phyloP scores from a whole-genome alignment of 2,888 invertebrate species.

The Diplazon laetatorius region DNA sequence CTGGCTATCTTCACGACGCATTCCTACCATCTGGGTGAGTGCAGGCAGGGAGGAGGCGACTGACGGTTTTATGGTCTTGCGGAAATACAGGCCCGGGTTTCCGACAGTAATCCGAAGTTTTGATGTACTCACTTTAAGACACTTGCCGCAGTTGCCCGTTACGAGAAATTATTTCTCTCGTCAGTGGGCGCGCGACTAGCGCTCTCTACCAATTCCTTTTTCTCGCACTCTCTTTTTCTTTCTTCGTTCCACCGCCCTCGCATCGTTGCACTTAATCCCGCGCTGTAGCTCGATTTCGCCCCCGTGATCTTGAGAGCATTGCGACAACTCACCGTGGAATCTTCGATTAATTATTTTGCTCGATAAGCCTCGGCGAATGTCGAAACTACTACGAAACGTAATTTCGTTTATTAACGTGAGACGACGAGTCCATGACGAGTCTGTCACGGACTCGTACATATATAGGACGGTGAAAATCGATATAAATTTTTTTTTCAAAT shows the following conservation, averaged over 20 bases:
- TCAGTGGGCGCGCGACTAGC: constrained; percentile 42
- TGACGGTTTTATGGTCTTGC: constrained; percentile 73
- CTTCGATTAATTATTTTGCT: constrained; percentile 33
- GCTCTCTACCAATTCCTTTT: constrained; percentile 27
- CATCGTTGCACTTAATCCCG: constrained; percentile 33
- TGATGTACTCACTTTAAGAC: constrained; percentile 72
- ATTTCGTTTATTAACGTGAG: background rate
- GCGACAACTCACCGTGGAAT: constrained; percentile 7
- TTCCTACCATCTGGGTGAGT: constrained; percentile 63
- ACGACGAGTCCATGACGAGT: too few species aligned
- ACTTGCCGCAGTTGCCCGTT: constrained; percentile 68
- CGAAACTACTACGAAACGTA: background rate
- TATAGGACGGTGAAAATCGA: background rate
- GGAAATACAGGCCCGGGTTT: constrained; percentile 72
- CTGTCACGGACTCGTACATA: too few species aligned
- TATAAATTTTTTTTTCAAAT: background rate
- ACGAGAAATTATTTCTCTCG: constrained; percentile 70
- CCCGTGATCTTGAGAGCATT: background rate
- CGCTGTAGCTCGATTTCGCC: background rate
- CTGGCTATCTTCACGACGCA: constrained; percentile 69
- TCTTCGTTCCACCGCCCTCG: constrained; percentile 24
- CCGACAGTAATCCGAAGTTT: constrained; percentile 75
- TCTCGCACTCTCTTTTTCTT: constrained; percentile 42
- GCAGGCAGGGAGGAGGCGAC: background rate
- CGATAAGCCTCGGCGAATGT: background rate